These are phyloP conservation scores for Cranoglanis bouderius DNA, from an alignment of 2,113 vertebrate genomes.

Conservation along the genomic window DNA sequence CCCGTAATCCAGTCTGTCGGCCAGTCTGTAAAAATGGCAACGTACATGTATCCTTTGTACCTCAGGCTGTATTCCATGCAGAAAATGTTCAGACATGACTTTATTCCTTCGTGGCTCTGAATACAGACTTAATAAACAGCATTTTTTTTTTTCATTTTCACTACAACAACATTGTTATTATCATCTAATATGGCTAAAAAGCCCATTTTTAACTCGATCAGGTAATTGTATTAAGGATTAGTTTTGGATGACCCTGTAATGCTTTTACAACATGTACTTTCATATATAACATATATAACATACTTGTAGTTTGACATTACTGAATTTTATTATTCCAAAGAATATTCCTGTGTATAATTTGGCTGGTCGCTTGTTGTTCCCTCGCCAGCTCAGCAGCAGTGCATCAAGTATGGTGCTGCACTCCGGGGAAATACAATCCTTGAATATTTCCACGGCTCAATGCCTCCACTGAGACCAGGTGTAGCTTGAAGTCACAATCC, in stretches of 20 bases:
- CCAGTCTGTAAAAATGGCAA: not conserved
- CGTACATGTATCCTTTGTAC: not conserved
- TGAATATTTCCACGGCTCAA: conserved; percentile 14
- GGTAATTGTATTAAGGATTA: not conserved
- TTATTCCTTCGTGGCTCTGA: not conserved
- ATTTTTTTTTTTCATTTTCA: not conserved
- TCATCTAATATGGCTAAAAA: not conserved
- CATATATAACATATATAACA: not conserved
- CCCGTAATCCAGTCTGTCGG: not conserved
- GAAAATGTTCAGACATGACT: not conserved
- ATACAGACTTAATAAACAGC: not conserved
- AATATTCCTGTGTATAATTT: not conserved
- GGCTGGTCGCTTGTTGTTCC: not conserved
- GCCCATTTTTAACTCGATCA: not conserved
- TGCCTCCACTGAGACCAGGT: conserved; percentile 18
- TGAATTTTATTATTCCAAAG: not conserved
- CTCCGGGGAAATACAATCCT: conserved; percentile 18
- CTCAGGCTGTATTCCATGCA: not conserved
- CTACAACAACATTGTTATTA: not conserved
- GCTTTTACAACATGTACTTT: not conserved
- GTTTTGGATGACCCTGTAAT: not conserved
- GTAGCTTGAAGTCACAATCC: conserved; percentile 29
- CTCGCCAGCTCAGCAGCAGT: not conserved
- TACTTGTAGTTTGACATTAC: not conserved
- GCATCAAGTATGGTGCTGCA: not conserved